phyloP scores from a whole-genome alignment of 1,140 invertebrate species.

The Halictus rubicundus region DNA sequence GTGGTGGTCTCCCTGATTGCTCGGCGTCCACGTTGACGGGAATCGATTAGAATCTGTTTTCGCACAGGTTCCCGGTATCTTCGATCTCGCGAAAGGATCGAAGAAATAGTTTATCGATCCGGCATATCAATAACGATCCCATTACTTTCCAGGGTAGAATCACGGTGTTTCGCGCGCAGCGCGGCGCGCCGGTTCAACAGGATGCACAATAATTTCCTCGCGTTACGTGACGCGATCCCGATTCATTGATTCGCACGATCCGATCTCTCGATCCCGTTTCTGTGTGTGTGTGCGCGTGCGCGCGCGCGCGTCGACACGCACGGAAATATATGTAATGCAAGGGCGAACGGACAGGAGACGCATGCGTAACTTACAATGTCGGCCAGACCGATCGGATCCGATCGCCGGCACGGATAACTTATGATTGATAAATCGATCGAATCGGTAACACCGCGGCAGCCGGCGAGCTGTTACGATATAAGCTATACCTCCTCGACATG shows the following conservation, averaged over 20 bases:
- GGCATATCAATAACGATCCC: conserved; percentile 29
- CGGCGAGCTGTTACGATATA: conserved; percentile 4
- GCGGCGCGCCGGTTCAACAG: conserved; percentile 3
- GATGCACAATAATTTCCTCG: conserved; percentile 44
- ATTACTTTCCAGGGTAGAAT: not conserved
- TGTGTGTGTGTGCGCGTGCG: too few species aligned
- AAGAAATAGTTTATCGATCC: conserved; percentile 20
- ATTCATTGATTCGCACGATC: conserved; percentile 46
- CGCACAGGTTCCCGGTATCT: not conserved
- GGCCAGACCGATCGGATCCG: conserved; percentile 22
- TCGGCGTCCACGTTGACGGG: too few species aligned
- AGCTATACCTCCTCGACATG: conserved; percentile 27
- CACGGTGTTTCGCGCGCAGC: not conserved
- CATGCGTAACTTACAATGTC: conserved; percentile 38
- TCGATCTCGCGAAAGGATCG: conserved; percentile 1
- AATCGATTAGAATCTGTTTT: not conserved
- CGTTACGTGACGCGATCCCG: conserved; percentile 43
- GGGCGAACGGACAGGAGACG: not conserved
- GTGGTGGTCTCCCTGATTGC: not conserved
- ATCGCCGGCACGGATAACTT: conserved; percentile 48
- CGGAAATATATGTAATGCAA: conserved; percentile 31
- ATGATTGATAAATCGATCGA: conserved; percentile 59
- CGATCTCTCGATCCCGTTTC: not conserved
- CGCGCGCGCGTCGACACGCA: not conserved
- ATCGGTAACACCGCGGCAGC: conserved; percentile 28